These are phyloP conservation scores for Cyrtorhinus lividipennis DNA, from an alignment of 1,140 invertebrate genomes.

Conservation along the genomic window DNA sequence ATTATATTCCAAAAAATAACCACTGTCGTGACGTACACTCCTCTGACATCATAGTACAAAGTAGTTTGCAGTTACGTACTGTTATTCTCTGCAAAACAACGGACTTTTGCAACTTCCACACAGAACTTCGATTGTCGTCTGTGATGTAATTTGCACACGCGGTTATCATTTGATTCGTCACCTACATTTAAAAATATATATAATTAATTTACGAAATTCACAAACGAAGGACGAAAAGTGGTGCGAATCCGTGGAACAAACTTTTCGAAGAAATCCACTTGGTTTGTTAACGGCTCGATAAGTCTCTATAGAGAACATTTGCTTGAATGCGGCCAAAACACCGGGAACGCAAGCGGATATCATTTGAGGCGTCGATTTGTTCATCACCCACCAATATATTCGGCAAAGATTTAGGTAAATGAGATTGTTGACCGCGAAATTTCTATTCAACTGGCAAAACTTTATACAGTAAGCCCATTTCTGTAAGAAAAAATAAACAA, in stretches of 20 bases:
- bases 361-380: slow-evolving; percentile 52
- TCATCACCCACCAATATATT: slow-evolving; percentile 70
- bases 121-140: slow-evolving; percentile 40
- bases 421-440: slow-evolving; percentile 76
- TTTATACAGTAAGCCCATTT: slow-evolving; percentile 62
- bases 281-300: slow-evolving; percentile 50
- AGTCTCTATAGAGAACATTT: slow-evolving; percentile 73
- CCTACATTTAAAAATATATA: slow-evolving; percentile 27
- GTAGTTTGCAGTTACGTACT: slow-evolving; percentile 36
- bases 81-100: slow-evolving; percentile 54
- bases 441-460: slow-evolving; percentile 53
- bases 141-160: slow-evolving; percentile 54
- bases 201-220: background rate
- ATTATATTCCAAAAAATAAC: no score
- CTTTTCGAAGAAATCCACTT: slow-evolving; percentile 50
- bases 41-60: no score
- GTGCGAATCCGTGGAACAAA: slow-evolving; percentile 25
- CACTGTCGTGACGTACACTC: no score
- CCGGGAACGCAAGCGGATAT: slow-evolving; percentile 53
- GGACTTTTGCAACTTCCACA: slow-evolving; percentile 53
- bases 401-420: slow-evolving; percentile 76
- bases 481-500: slow-evolving; percentile 33
- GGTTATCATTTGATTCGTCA: slow-evolving; percentile 62
- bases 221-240: background rate
- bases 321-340: slow-evolving; percentile 53